Percentiles rank a stretch among this genome's conserved stretches.
phyloP scores from a whole-genome alignment of 2,888 invertebrate species.

The Spicauda simplicius region DNA sequence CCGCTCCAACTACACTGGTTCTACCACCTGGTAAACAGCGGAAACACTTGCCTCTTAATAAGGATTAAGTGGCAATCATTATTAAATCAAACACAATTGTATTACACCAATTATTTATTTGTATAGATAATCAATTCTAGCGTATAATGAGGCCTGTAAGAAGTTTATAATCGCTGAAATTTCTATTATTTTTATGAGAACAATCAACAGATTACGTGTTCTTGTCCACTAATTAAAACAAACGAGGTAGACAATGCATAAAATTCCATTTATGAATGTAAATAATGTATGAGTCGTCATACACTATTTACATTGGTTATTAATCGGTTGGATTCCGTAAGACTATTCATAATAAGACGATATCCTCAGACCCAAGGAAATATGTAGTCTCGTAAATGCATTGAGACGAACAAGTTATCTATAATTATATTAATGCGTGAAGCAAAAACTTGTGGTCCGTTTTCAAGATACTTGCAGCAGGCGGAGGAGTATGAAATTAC shows the following conservation, averaged over 20 bases:
- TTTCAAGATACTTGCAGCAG: too few species aligned
- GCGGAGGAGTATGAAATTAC: too few species aligned
- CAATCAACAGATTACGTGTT: conserved; percentile 3
- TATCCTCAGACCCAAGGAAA: not conserved
- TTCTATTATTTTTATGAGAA: not conserved
- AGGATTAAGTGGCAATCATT: too few species aligned
- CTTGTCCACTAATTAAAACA: conserved; percentile 9
- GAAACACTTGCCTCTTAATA: too few species aligned
- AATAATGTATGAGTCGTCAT: not conserved
- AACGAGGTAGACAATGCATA: conserved; percentile 7
- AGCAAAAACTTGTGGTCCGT: too few species aligned
- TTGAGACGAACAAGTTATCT: too few species aligned
- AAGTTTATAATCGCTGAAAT: not conserved
- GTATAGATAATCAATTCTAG: not conserved
- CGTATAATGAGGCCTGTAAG: not conserved
- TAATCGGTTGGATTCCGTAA: not conserved
- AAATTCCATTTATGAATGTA: not conserved
- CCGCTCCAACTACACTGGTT: too few species aligned
- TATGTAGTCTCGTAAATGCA: too few species aligned
- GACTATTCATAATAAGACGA: not conserved
- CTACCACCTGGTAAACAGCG: too few species aligned
- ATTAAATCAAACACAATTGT: too few species aligned
- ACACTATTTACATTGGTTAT: not conserved
- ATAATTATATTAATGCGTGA: too few species aligned
- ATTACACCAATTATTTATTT: not conserved